phyloP scores from a whole-genome alignment of 2,113 vertebrate species.

The Plecturocebus donacophilus region DNA sequence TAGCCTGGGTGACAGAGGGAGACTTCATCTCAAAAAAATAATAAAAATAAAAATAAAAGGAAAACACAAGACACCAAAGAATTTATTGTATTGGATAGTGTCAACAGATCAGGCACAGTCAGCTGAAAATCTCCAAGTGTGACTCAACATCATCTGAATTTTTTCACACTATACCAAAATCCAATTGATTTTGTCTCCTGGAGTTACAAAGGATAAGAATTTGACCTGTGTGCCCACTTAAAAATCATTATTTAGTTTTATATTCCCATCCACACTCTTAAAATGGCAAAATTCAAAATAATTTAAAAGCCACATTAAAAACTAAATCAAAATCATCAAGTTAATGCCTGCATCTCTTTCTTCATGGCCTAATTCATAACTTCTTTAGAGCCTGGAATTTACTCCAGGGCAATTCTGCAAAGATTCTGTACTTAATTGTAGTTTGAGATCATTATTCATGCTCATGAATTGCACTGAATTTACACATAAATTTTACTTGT shows the following conservation, averaged over 20 bases:
- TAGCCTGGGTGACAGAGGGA: too few relatives aligned
- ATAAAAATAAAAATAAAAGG: too few relatives aligned
- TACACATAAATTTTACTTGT: slow-evolving; percentile 71
- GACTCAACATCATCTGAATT: not conserved
- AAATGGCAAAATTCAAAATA: slow-evolving; percentile 63
- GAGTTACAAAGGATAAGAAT: not conserved
- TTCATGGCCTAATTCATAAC: slow-evolving; percentile 69
- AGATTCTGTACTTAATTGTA: slow-evolving; percentile 65
- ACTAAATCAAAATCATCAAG: slow-evolving; percentile 60
- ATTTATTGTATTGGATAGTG: not conserved
- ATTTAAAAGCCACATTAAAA: slow-evolving; percentile 70
- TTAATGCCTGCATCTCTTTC: slow-evolving; percentile 51
- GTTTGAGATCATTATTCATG: slow-evolving; percentile 59
- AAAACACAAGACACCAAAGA: not conserved
- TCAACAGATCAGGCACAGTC: not conserved
- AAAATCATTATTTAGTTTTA: slow-evolving; percentile 48
- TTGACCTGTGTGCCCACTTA: slow-evolving; percentile 13
- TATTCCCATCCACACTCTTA: slow-evolving; percentile 40
- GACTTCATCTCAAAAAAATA: too few relatives aligned
- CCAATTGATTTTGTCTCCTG: not conserved
- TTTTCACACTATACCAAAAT: not conserved
- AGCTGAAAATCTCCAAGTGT: not conserved
- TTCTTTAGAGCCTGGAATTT: slow-evolving; percentile 61
- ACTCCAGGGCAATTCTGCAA: slow-evolving; percentile 49
- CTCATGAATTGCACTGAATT: slow-evolving; percentile 58